Evolutionary conservation across 2,888 invertebrate species (phyloP).

Genomic region (Plebejus anna): DNA sequence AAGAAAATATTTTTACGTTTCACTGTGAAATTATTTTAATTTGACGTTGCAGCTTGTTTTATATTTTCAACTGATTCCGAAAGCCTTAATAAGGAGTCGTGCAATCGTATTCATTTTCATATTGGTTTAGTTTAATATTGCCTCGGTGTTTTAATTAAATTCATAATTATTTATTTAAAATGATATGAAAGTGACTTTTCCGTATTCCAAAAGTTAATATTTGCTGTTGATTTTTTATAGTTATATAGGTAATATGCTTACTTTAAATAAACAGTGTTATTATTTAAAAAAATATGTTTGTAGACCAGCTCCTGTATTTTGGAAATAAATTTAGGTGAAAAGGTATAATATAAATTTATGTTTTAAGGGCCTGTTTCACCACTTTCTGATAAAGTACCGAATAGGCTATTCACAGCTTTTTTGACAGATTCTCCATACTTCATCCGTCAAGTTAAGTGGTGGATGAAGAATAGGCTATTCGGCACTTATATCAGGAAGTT

Average conservation of each 20-base stretch:
- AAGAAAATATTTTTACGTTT: neutral
- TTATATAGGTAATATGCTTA: neutral
- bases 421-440: too few species aligned
- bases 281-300: neutral
- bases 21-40: neutral
- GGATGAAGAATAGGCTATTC: too few species aligned
- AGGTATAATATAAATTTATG: too few species aligned
- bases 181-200: neutral
- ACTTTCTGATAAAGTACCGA: too few species aligned
- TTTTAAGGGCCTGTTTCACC: too few species aligned
- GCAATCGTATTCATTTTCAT: constrained; percentile 9
- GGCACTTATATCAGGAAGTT: too few species aligned
- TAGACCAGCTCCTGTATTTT: too few species aligned
- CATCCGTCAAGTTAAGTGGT: too few species aligned
- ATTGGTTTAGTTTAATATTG: constrained; percentile 12
- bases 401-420: too few species aligned
- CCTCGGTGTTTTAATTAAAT: neutral
- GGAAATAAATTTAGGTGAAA: too few species aligned
- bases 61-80: neutral
- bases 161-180: neutral
- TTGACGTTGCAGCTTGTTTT: neutral
- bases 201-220: neutral
- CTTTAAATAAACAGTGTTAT: neutral
- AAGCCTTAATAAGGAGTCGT: constrained; percentile 12
- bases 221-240: neutral